A percentile compares a stretch with the other conserved stretches of the same genome.
Evolutionary conservation across 2,888 invertebrate species (phyloP).

Genomic region (Callinectes sapidus): DNA sequence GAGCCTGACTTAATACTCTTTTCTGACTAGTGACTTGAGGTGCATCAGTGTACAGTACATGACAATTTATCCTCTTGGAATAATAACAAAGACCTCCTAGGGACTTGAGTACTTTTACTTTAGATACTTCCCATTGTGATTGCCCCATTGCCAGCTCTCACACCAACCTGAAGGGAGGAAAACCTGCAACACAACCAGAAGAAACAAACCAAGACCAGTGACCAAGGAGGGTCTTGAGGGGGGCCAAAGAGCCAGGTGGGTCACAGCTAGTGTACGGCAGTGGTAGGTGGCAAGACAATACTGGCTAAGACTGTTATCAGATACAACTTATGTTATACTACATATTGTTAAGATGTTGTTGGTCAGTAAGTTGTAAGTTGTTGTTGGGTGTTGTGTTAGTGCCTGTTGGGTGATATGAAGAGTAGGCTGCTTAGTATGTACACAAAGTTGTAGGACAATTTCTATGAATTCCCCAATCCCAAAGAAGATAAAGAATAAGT

Average conservation of each 20-base stretch:
- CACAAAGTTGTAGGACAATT: not conserved
- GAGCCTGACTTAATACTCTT: not conserved
- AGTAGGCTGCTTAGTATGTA: conserved; percentile 29
- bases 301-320: conserved; percentile 21
- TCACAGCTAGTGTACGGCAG: not conserved
- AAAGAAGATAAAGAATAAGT: not conserved
- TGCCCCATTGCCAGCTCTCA: conserved; percentile 26
- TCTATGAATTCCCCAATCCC: not conserved
- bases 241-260: conserved; percentile 19
- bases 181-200: conserved; percentile 30
- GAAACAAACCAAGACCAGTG: not conserved
- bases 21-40: not conserved
- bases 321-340: conserved; percentile 13
- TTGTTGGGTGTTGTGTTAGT: conserved; percentile 30
- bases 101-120: not conserved
- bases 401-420: not conserved
- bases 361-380: conserved; percentile 11
- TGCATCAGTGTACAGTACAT: conserved; percentile 10
- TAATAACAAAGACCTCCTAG: not conserved
- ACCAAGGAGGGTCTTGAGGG: not conserved
- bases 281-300: conserved; percentile 18
- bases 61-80: not conserved
- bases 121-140: not conserved
- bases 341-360: conserved; percentile 1
- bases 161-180: conserved; percentile 2